phyloP scores from a whole-genome alignment of 2,113 vertebrate genomes.

The Struthidea cinerea region DNA sequence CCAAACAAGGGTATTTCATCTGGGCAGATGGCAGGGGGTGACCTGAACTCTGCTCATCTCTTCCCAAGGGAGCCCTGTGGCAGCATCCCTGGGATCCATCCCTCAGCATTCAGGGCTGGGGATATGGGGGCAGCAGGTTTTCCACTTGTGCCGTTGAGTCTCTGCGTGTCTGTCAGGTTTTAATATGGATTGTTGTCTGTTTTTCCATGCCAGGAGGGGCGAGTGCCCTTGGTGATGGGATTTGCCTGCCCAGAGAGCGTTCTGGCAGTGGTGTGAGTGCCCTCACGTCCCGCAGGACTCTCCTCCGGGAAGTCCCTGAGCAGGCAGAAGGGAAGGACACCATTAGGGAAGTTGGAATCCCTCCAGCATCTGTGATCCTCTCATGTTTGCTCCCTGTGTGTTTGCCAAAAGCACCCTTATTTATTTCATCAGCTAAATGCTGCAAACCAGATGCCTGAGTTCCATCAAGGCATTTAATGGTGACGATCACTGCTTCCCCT shows the following conservation, averaged over 20 bases:
- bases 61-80: accelerated
- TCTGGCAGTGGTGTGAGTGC: neutral
- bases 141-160: neutral
- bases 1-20: neutral
- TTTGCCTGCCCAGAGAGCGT: neutral
- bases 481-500: constrained; percentile 29
- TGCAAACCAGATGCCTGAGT: constrained; percentile 26
- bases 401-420: constrained; percentile 49
- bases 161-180: accelerated
- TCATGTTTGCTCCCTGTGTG: constrained; percentile 41
- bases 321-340: neutral
- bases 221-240: neutral
- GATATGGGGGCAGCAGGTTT: neutral
- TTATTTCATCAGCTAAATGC: constrained; percentile 53
- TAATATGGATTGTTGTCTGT: neutral
- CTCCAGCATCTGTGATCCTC: constrained; percentile 18
- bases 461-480: constrained; percentile 11
- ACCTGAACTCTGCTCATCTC: neutral
- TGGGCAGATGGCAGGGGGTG: neutral
- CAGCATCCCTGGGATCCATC: neutral
- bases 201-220: neutral
- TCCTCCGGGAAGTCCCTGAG: neutral
- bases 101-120: neutral
- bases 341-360: constrained; percentile 23
- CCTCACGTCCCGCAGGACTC: neutral